phyloP scores from a whole-genome alignment of 2,888 invertebrate genomes.

The Eueremaeus valkanovi region DNA sequence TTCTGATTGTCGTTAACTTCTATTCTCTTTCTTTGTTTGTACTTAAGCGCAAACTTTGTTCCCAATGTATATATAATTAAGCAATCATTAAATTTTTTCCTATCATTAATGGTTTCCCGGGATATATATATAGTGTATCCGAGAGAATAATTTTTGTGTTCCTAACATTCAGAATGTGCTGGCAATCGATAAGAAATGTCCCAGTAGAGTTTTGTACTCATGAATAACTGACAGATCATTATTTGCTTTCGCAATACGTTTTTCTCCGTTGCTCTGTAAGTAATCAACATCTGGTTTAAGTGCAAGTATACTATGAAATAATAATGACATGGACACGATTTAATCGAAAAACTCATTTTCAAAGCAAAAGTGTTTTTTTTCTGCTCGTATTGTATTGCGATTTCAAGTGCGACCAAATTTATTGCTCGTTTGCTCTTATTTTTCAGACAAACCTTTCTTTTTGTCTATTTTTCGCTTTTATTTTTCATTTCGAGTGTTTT shows the following conservation, averaged over 20 bases:
- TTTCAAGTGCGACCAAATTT: neutral
- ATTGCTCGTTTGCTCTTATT: neutral
- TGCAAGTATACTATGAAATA: neutral
- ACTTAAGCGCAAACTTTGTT: neutral
- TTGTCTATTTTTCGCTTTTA: neutral
- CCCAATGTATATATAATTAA: neutral
- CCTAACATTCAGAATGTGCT: neutral
- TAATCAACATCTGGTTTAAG: conserved; percentile 1
- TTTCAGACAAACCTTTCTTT: too few species aligned
- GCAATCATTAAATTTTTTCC: neutral
- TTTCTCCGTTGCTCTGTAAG: neutral
- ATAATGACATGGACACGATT: neutral
- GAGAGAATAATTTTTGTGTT: neutral
- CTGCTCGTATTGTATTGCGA: neutral
- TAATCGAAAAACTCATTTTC: neutral
- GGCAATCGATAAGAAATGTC: neutral
- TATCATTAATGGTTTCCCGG: neutral
- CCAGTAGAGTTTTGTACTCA: neutral
- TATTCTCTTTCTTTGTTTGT: neutral
- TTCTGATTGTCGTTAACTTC: too few species aligned
- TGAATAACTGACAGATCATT: neutral
- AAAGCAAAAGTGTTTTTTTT: neutral
- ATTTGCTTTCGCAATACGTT: neutral
- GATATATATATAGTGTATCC: neutral
- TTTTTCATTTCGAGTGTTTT: neutral